Conservation (phyloP, 2,888 invertebrate genomes). For the Pandemis heparana region DNA sequence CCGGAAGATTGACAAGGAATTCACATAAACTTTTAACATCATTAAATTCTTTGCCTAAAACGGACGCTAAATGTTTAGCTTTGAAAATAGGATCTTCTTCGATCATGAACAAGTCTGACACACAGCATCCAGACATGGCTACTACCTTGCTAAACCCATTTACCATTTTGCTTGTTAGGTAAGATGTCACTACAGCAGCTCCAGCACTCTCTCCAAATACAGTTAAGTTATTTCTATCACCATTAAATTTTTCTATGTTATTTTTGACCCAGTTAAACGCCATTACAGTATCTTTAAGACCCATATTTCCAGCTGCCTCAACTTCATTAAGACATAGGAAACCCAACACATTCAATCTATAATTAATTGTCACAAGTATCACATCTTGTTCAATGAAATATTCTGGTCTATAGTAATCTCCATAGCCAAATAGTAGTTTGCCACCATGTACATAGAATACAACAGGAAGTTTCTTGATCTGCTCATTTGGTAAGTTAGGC, state of each 20-base stretch:
- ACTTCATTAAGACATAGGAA: conserved; percentile 70
- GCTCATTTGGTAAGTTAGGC: conserved; percentile 78
- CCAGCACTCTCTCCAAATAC: conserved; percentile 78
- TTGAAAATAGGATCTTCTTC: conserved; percentile 65
- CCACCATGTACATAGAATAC: conserved; percentile 86
- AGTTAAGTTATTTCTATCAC: conserved; percentile 67
- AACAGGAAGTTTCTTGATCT: conserved; percentile 73
- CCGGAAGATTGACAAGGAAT: conserved; percentile 56
- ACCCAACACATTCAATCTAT: conserved; percentile 71
- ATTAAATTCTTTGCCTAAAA: conserved; percentile 60
- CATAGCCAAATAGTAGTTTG: conserved; percentile 82
- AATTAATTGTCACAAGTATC: conserved; percentile 73
- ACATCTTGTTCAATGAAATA: conserved; percentile 69
- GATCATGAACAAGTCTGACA: conserved; percentile 66
- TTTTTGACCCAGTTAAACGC: conserved; percentile 73
- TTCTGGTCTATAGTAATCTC: conserved; percentile 77
- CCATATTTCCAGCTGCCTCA: conserved; percentile 76
- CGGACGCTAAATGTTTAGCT: conserved; percentile 59
- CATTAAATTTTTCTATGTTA: conserved; percentile 71
- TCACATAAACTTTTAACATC: conserved; percentile 58
- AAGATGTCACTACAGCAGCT: conserved; percentile 58
- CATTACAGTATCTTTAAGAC: conserved; percentile 69
- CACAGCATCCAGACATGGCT: conserved; percentile 64
- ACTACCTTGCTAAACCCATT: conserved; percentile 67
- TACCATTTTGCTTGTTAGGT: conserved; percentile 66